Evolutionary conservation across 1,140 invertebrate genomes (phyloP).

Genomic region (Catajapyx aquilonaris): DNA sequence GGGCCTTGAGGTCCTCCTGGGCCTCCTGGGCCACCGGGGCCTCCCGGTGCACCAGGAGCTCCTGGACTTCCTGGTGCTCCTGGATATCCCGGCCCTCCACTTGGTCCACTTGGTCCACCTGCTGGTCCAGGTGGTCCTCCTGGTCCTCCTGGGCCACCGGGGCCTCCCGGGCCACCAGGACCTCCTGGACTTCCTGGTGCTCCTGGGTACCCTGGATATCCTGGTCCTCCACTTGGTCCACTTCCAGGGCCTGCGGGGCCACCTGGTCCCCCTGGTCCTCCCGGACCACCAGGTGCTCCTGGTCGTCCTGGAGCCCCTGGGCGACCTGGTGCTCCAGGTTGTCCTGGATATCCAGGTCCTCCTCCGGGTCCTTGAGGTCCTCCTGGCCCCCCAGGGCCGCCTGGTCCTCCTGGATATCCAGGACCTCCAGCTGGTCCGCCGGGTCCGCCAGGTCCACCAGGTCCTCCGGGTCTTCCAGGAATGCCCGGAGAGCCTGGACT

Average conservation of each 20-base stretch:
- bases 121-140: slow-evolving; percentile 5
- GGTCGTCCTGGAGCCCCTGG: slow-evolving; percentile 5
- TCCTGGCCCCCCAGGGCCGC: slow-evolving; percentile 14
- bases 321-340: slow-evolving; percentile 2
- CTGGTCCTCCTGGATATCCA: slow-evolving; percentile 8
- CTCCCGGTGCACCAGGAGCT: slow-evolving; percentile 8
- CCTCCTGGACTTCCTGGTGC: slow-evolving; percentile 8
- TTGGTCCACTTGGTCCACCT: slow-evolving; percentile 8
- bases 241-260: slow-evolving; percentile 2
- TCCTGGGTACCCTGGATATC: slow-evolving; percentile 7
- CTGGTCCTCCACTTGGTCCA: slow-evolving; percentile 1
- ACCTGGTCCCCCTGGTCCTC: slow-evolving; percentile 6
- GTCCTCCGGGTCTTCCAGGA: slow-evolving; percentile 2
- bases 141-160: slow-evolving; percentile 7
- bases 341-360: slow-evolving; percentile 1
- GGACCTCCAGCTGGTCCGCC: slow-evolving; percentile 1
- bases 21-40: slow-evolving; percentile 8
- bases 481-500: slow-evolving; percentile 3
- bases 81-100: slow-evolving; percentile 8
- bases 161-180: slow-evolving; percentile 10
- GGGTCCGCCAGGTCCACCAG: slow-evolving; percentile 5
- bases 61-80: slow-evolving; percentile 8
- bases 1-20: slow-evolving; percentile 9
- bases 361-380: slow-evolving; percentile 13
- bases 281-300: slow-evolving; percentile 1